Base-by-base conservation (phyloP, 2,888 invertebrate species). In the Unio pictorum region DNA sequence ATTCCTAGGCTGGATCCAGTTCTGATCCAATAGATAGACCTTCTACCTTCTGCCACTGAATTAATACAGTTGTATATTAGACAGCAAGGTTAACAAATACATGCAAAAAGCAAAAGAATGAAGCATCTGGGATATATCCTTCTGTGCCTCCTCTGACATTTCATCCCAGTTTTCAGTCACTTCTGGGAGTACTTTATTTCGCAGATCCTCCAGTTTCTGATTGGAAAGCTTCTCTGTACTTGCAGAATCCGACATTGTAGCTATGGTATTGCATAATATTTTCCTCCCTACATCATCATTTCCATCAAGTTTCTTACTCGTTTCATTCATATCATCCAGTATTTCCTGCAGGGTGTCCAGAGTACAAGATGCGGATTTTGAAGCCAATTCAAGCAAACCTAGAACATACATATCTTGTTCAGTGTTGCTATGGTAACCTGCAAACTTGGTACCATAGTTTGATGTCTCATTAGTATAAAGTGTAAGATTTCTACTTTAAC, bases 381-480 rank as follows among this genome's bases (percentile, higher is more conserved):
- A 68, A 8, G 64, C n/a, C 17, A 71, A 55, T 55, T 71, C 61
- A 34, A 66, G 28, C 20, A 71, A 58, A 56, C 71, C 71, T 58
- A 74, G 55, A 4, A 74, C 73, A 55, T 56, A 74, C 45, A 68
- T 61, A 26, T 45, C 34, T 6, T 66, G 66, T 20, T 68, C 71
- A 17, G 23, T 64, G 59, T 74, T 67, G 45, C 64, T 55, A 74
- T 71, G 73, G 54, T 58, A 68, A 17, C 73, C 70, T 56, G 61
- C 64, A 56, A n/a, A 67, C 45, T 69, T 69, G 55, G 60, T 68
- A 8, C 73, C 68, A 61, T 61, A 71, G 26, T 68, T 74, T 28
- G 69, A 71, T 23, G 74, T 71, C 30, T 74, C 71, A 59, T 74
- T 69, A 15, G 61, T 69, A n/a, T 67, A 64, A 15, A 74, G 8